A percentile compares a stretch with the other conserved stretches of the same genome.
Conservation (phyloP, 1,140 invertebrate species). For the Macrobrachium rosenbergii region DNA sequence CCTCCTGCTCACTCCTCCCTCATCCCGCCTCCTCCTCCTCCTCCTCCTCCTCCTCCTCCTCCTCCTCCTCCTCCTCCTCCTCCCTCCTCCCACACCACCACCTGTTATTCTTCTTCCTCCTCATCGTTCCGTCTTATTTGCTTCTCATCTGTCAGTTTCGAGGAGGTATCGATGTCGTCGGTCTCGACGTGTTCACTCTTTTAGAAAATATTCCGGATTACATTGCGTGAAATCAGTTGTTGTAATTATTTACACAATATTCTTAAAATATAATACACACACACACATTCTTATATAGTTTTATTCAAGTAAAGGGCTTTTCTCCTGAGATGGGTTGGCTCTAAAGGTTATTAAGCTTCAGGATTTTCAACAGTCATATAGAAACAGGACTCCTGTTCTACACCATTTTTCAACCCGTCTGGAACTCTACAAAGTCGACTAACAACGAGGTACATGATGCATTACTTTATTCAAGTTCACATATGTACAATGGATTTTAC, state of each 20-base stretch:
- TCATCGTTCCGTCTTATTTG: neutral
- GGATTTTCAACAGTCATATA: too few species aligned
- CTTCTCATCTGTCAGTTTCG: neutral
- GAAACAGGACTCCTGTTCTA: too few species aligned
- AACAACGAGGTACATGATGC: too few species aligned
- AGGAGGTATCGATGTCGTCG: too few species aligned
- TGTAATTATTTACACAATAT: neutral
- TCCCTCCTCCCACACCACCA: neutral
- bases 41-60: neutral
- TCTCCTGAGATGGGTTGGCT: too few species aligned
- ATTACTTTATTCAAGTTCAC: too few species aligned
- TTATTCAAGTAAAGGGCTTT: slow-evolving; percentile 1
- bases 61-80: neutral
- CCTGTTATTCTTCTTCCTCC: neutral
- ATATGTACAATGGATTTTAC: too few species aligned
- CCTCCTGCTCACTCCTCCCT: neutral
- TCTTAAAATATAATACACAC: neutral
- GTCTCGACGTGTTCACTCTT: too few species aligned
- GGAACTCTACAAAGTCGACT: too few species aligned
- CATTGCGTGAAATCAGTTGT: neutral
- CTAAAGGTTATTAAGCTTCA: too few species aligned
- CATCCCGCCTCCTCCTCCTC: neutral
- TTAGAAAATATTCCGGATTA: too few species aligned
- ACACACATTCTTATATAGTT: slow-evolving; percentile 19
- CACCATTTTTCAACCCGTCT: too few species aligned